Percentiles rank a stretch among this genome's conserved stretches.
phyloP scores from a whole-genome alignment of 2,888 invertebrate species.

The Biston betularia region DNA sequence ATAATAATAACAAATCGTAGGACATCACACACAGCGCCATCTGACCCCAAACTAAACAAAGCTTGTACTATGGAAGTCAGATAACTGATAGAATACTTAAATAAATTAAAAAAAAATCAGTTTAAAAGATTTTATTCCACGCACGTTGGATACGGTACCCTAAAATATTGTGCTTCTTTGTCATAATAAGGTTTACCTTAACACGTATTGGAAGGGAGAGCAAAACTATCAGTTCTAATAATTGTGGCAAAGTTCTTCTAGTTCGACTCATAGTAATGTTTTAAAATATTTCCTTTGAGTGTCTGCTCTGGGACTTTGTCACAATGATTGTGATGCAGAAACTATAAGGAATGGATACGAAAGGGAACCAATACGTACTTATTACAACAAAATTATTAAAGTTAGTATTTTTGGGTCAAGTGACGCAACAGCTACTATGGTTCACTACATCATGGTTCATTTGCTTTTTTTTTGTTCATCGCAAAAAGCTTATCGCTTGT shows the following conservation, averaged over 20 bases:
- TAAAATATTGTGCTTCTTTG: background rate
- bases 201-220: background rate
- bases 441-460: slow-evolving; percentile 12
- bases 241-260: background rate
- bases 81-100: too few relatives aligned
- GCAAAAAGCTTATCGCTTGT: slow-evolving; percentile 8
- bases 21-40: too few relatives aligned
- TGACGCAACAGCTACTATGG: slow-evolving; percentile 18
- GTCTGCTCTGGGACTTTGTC: background rate
- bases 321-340: background rate
- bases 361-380: background rate
- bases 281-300: background rate
- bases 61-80: too few relatives aligned
- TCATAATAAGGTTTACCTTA: background rate
- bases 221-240: background rate
- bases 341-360: background rate
- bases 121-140: too few relatives aligned
- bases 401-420: background rate
- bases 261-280: background rate
- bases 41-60: too few relatives aligned
- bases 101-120: too few relatives aligned
- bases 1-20: too few relatives aligned
- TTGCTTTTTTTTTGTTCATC: slow-evolving; percentile 14
- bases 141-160: too few relatives aligned
- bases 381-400: slow-evolving; percentile 3